Evolutionary conservation across 2,113 vertebrate genomes (phyloP), one percentile per base, ranked within the genome.

Genomic region (Cynoglossus semilaevis): DNA sequence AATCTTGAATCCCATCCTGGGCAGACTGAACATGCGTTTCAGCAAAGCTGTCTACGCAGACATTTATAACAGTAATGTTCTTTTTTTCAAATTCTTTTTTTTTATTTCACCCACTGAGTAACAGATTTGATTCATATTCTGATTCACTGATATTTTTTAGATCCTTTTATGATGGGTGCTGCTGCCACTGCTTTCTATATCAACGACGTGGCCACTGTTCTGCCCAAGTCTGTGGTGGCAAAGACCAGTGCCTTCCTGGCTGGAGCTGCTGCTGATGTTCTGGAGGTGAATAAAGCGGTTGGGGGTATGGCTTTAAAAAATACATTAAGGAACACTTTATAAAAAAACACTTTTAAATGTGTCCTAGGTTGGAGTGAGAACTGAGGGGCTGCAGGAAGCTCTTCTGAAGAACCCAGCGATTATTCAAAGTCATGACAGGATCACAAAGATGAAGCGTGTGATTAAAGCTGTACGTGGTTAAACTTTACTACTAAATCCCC

Each of bases 341-440:
- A 42, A 68, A n/a, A n/a, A n/a, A n/a, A n/a, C n/a, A 34, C 41
- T 51, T 4, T 5, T 50, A 6, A 41, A 10, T 36, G 52, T 59
- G 56, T 42, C 19, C 34, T 74, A 95, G 94, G 59, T 87, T 76
- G 91, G 90, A 44, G 58, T 94, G 11, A 88, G 82, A 0, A 89
- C 86, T 54, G 92, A 94, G 67, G 93, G 92, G 59, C 78, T 94
- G 22, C 92, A 92, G 50, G 92, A 94, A 0, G 56, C 86, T 65
- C 59, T 94, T 19, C 16, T 59, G 57, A 93, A 91, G 87, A 83
- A 0, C 77, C 88, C 68, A 60, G 63, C 46, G 62, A 70, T 57
- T 62, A 47, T 70, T 69, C 85, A 67, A 9, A 82, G 67, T 0
- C 64, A 56, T 54, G 90, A 92, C 83, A 89, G 91, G 65, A 87